These are phyloP conservation scores for Plutella xylostella DNA, from an alignment of 2,888 invertebrate species.

Conservation along the genomic window DNA sequence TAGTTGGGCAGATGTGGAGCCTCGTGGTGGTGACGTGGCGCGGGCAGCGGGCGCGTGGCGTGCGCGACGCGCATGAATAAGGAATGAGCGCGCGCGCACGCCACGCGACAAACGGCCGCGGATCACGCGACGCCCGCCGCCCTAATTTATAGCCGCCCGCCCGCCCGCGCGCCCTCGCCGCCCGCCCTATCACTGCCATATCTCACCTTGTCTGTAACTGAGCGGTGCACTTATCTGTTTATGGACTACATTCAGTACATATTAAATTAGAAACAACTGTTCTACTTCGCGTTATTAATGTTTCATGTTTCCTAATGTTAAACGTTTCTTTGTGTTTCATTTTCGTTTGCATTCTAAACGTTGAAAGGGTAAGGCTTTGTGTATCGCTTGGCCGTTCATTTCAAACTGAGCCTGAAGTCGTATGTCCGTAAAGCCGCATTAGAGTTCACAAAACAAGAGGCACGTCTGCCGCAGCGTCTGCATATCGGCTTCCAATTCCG, in stretches of 20 bases:
- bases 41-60: slow-evolving; percentile 31
- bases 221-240: slow-evolving; percentile 20
- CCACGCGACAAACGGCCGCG: slow-evolving; percentile 45
- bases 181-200: slow-evolving; percentile 22
- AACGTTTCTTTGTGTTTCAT: too few species aligned
- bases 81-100: slow-evolving; percentile 67
- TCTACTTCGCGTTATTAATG: too few species aligned
- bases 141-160: slow-evolving; percentile 54
- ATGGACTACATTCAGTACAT: slow-evolving; percentile 4
- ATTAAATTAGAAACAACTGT: neutral
- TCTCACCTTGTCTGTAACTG: slow-evolving; percentile 37
- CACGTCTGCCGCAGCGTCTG: neutral
- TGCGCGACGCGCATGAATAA: slow-evolving; percentile 58
- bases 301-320: too few species aligned
- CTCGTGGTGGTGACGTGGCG: too few species aligned
- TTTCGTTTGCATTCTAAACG: too few species aligned
- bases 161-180: slow-evolving; percentile 33
- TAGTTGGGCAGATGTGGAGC: neutral
- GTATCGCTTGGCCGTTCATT: too few species aligned
- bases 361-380: too few species aligned
- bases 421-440: neutral
- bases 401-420: neutral
- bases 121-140: slow-evolving; percentile 34
- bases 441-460: neutral
- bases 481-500: slow-evolving; percentile 13